Percentiles rank a stretch among this genome's conserved stretches.
These are phyloP conservation scores for Petrolisthes cinctipes DNA, from an alignment of 2,888 invertebrate genomes.

Conservation along the genomic window DNA sequence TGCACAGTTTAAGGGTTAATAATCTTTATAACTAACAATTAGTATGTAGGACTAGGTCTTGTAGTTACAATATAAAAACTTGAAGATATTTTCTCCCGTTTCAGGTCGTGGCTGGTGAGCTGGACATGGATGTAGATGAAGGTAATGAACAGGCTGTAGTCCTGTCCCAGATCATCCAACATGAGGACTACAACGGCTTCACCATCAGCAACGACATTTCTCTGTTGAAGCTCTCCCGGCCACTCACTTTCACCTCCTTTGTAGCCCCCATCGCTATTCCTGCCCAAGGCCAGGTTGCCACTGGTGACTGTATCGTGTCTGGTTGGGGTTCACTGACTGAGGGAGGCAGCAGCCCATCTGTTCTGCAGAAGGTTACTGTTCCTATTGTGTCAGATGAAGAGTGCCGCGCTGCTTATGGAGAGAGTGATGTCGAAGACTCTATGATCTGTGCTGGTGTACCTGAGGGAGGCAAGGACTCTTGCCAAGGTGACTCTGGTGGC, in stretches of 20 bases:
- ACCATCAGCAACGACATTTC: conserved; percentile 50
- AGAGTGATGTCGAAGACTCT: conserved; percentile 40
- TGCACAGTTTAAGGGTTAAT: too few species aligned
- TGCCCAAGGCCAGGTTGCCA: conserved; percentile 25
- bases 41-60: too few species aligned
- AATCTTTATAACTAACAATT: too few species aligned
- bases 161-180: conserved; percentile 35
- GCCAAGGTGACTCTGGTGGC: conserved; percentile 59
- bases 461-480: conserved; percentile 54
- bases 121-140: conserved; percentile 19
- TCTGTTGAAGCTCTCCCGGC: conserved; percentile 36
- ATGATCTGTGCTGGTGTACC: conserved; percentile 62
- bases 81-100: neutral
- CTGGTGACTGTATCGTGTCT: conserved; percentile 48
- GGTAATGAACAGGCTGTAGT: conserved; percentile 40
- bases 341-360: conserved; percentile 45
- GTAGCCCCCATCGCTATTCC: conserved; percentile 30
- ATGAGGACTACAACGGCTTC: conserved; percentile 40
- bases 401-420: conserved; percentile 45
- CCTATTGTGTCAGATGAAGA: conserved; percentile 54
- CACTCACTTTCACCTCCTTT: conserved; percentile 37
- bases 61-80: too few species aligned
- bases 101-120: conserved; percentile 55
- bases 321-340: conserved; percentile 58
- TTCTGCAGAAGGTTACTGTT: conserved; percentile 50